Evolutionary conservation across 2,797 vertebrate species (phyloP), one percentile per base, ranked within the genome.

Genomic region (Gallinago solitaria): DNA sequence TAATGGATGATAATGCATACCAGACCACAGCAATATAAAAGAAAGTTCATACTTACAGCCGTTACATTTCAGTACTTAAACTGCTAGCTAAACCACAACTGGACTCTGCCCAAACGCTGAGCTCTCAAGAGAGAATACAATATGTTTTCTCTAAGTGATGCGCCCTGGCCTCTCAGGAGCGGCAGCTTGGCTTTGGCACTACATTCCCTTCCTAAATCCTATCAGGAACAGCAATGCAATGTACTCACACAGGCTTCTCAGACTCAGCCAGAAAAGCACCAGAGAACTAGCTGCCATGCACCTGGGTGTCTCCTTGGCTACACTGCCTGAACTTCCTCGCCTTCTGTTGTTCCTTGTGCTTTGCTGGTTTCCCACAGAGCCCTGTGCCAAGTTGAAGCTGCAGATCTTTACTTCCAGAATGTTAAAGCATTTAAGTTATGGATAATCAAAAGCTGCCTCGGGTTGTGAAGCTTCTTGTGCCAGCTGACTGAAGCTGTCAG

Each of bases 401-500:
- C 56, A 89, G 81, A 92, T 87, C 88, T 86, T 84, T 56, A 93
- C 83, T 93, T 96, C 83, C 81, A 93, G 90, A 93, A 80, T 93
- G 94, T 47, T 90, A 95, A 75, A 92, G 56, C 76, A 83, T 88
- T 87, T 86, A 74, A 84, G 84, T 41, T 96, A 91, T 73, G 90
- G 82, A 93, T 92, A 95, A 93, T 95, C 90, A 89, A 84, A 94
- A 94, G 68, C 84, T 89, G 94, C 91, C 91, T 96, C 2, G 3
- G 74, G 83, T 83, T 91, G 81, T 57, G 67, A 94, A 94, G 77
- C 87, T 90, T 65, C 78, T 79, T 89, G 77, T 90, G 94, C 88
- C 92, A 97, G 95, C 73, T 86, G 93, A 94, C 61, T 93, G 57
- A 95, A 96, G 81, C 75, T 93, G 82, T 81, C 90, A 90, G 90